These are phyloP conservation scores for Metopia argyrocephala DNA, from an alignment of 2,888 invertebrate species.

Conservation along the genomic window DNA sequence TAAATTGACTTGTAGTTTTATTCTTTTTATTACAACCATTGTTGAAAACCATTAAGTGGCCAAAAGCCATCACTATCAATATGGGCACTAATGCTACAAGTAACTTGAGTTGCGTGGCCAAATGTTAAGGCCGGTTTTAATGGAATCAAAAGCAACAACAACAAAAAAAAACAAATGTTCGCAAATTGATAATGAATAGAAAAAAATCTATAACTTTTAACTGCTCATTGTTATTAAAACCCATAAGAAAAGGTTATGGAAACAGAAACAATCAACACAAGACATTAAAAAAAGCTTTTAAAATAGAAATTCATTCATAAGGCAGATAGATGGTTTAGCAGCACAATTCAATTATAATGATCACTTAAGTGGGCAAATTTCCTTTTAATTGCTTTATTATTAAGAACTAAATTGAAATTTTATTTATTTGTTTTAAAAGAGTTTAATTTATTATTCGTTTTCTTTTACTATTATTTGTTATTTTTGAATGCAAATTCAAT, in stretches of 20 bases:
- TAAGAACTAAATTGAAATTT: neutral
- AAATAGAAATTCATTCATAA: neutral
- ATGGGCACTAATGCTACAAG: neutral
- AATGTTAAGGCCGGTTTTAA: conserved; percentile 22
- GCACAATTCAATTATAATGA: too few relatives aligned
- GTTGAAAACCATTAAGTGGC: conserved; percentile 50
- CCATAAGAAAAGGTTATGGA: conserved; percentile 20
- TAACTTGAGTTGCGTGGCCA: conserved; percentile 49
- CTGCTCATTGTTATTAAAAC: conserved; percentile 9
- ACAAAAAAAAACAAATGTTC: neutral
- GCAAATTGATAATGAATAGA: neutral
- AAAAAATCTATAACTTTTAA: neutral
- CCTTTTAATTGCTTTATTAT: conserved; percentile 28
- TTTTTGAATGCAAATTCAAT: neutral
- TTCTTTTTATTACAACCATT: conserved; percentile 21
- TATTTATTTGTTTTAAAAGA: conserved; percentile 13
- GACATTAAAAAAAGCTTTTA: conserved; percentile 10
- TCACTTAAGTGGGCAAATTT: conserved; percentile 3
- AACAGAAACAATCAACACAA: conserved; percentile 13
- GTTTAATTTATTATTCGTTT: neutral
- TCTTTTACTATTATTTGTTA: neutral
- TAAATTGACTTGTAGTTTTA: conserved; percentile 57
- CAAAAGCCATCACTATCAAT: conserved; percentile 14
- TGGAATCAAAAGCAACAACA: neutral
- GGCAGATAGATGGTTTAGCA: too few relatives aligned